Evolutionary conservation across 2,113 vertebrate genomes (phyloP).

Genomic region (Grammomys surdaster): DNA sequence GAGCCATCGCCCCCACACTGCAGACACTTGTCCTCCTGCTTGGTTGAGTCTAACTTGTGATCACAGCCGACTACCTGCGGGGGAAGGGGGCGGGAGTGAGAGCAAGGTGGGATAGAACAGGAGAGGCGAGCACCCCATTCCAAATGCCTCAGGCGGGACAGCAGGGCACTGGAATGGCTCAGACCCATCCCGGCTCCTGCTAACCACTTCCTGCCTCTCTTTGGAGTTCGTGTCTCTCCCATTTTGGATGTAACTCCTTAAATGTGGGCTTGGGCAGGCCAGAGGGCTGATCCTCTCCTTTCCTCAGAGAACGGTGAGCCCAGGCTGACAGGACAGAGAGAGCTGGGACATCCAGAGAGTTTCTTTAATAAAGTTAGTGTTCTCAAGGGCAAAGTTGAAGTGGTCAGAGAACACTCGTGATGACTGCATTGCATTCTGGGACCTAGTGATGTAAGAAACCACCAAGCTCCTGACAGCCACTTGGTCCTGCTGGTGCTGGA

Average conservation of each 20-base stretch:
- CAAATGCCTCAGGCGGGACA: fast-evolving
- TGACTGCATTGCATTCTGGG: neutral
- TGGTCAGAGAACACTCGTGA: neutral
- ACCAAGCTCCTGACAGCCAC: neutral
- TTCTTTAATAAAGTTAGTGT: neutral
- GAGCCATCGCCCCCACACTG: constrained; percentile 94
- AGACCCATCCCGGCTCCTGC: neutral
- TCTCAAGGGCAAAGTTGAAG: neutral
- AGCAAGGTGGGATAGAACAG: neutral
- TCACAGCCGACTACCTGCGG: constrained; percentile 94
- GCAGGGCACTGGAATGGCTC: too few relatives aligned
- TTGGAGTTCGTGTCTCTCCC: neutral
- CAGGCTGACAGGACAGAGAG: neutral
- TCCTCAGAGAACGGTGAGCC: neutral
- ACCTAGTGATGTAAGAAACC: neutral
- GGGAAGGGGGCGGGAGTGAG: neutral
- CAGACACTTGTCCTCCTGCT: constrained; percentile 95
- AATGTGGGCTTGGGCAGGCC: neutral
- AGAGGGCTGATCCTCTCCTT: neutral
- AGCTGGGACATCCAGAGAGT: neutral
- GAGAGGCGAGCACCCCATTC: fast-evolving
- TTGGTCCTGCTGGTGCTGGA: neutral
- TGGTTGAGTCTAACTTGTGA: constrained; percentile 91
- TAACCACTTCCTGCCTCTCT: neutral
- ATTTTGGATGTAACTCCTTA: neutral